A percentile compares a stretch with the other conserved stretches of the same genome.
Conservation (phyloP, 2,797 vertebrate species). For the Spheniscus humboldti region DNA sequence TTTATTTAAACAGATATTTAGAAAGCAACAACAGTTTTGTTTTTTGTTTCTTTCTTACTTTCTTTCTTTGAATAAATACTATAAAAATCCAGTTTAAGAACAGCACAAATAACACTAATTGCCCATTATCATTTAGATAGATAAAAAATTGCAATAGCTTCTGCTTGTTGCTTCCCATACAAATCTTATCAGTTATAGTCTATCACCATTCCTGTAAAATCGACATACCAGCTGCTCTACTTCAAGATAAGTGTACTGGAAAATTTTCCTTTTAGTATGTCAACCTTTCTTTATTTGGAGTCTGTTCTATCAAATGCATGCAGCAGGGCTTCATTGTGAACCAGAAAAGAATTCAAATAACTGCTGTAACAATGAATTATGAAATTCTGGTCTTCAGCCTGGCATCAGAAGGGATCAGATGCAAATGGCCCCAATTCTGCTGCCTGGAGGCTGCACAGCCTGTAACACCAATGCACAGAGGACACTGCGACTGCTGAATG, state of each 20-base stretch:
- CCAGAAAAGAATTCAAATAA: constrained; percentile 29
- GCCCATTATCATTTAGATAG: constrained; percentile 16
- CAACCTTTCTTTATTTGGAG: constrained; percentile 38
- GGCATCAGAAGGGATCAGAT: neutral
- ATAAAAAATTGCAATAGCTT: constrained; percentile 2
- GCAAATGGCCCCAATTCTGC: neutral
- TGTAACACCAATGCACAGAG: neutral
- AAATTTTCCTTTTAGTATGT: constrained; percentile 3
- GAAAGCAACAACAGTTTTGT: neutral
- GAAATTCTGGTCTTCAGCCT: constrained; percentile 39
- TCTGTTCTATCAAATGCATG: constrained; percentile 37
- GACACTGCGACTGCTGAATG: neutral
- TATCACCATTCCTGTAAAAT: neutral
- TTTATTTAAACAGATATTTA: constrained; percentile 42
- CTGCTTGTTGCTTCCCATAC: neutral
- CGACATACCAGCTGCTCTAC: neutral
- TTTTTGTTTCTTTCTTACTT: neutral
- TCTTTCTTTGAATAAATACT: constrained; percentile 1
- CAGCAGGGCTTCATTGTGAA: neutral
- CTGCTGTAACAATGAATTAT: constrained; percentile 7
- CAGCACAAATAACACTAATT: constrained; percentile 35
- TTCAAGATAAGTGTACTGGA: constrained; percentile 26
- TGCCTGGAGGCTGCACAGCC: neutral
- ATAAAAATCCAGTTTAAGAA: constrained; percentile 17
- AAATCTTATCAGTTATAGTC: constrained; percentile 16